Conservation (phyloP, 2,797 vertebrate genomes). For the Peromyscus nudipes region DNA sequence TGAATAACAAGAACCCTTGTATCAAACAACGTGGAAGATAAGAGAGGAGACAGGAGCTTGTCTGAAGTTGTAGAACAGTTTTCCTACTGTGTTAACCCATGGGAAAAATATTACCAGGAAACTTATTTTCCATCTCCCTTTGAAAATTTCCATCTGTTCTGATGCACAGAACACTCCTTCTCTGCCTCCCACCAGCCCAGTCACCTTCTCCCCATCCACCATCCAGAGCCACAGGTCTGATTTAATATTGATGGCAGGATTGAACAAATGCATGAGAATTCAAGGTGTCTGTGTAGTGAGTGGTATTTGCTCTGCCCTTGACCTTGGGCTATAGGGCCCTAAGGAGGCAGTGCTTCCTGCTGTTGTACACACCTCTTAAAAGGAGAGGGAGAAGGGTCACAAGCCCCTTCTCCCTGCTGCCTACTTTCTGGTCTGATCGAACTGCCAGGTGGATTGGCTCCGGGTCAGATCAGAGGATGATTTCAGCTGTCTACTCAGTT, state of each 20-base stretch:
- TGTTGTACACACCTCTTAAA: too few relatives aligned
- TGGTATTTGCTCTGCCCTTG: too few relatives aligned
- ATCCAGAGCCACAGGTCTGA: background rate
- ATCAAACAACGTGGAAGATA: too few relatives aligned
- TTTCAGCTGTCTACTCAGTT: too few relatives aligned
- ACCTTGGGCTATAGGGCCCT: too few relatives aligned
- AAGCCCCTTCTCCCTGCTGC: too few relatives aligned
- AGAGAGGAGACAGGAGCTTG: background rate
- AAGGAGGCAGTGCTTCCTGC: too few relatives aligned
- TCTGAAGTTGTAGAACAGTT: background rate
- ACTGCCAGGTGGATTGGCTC: too few relatives aligned
- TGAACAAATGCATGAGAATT: background rate
- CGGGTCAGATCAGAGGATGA: too few relatives aligned
- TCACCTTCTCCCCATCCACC: rapidly evolving
- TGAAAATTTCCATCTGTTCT: constrained; percentile 1
- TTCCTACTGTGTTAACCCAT: background rate
- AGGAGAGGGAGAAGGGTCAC: too few relatives aligned
- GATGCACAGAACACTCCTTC: background rate
- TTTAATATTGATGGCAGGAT: background rate
- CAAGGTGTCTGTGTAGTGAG: too few relatives aligned
- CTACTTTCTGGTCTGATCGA: too few relatives aligned
- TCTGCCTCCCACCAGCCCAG: background rate
- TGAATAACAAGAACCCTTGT: background rate
- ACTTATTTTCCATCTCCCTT: background rate
- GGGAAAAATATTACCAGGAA: background rate